Evolutionary conservation across 2,888 invertebrate genomes (phyloP), one percentile per base, ranked within the genome.

Genomic region (Bibio marci): DNA sequence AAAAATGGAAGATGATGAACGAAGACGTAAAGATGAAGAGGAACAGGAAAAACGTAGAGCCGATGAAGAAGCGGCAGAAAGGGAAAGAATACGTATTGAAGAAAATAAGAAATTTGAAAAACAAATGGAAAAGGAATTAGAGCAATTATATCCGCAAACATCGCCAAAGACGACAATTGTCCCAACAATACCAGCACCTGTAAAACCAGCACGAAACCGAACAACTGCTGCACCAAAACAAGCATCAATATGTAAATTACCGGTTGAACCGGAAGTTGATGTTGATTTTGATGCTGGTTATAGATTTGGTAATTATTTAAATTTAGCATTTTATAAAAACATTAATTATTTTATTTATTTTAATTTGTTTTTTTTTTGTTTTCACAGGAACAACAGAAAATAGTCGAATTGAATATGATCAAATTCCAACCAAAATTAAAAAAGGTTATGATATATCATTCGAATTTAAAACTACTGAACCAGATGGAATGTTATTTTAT

Each of bases 401-500:
- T 56, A 80, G 81, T 47, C 71, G 85, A 43, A 64, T 82, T 34
- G 85, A 87, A 54, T 86, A 77, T 53, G 62, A 63, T 17, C 66
- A 67, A 33, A 55, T 75, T 41, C 71, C 73, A 1, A 67, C 66
- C 2, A 69, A 75, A 39, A 70, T 76, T 50, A 69, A 70, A 36
- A 73, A 73, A 43, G 69, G 69, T 28, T 81, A 77, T 56, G 80
- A 82, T 44, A 73, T 91, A 46, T 73, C 78, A 12, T 65, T 94
- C 10, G 70, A 78, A 7, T 75, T 97, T 59, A 80, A 81, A 46
- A 69, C 70, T 41, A 70, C 70, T 42, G 63, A 65, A n/a, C 66
- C 71, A 10, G 76, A 83, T 40, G 91, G 92, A 2, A 65, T 91
- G 6, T 68, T 94, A 13, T 83, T 94, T 64, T 94, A 88, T 59